A percentile compares a stretch with the other conserved stretches of the same genome.
These are phyloP conservation scores for Pagrus major DNA, from an alignment of 2,113 vertebrate species.

Conservation along the genomic window DNA sequence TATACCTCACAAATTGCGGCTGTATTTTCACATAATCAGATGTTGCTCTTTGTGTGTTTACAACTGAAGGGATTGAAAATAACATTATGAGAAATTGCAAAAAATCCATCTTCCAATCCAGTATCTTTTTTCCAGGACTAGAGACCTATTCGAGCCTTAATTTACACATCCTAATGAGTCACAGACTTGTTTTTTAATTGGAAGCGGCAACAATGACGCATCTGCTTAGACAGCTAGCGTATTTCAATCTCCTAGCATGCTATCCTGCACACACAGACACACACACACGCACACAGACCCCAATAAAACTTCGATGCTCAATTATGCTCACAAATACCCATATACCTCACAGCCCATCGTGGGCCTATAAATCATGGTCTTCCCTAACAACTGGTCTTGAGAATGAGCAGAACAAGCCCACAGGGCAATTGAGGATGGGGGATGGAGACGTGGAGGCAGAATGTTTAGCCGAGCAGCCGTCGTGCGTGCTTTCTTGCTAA, in stretches of 20 bases:
- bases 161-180: constrained; percentile 73
- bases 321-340: constrained; percentile 76
- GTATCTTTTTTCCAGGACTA: constrained; percentile 27
- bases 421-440: constrained; percentile 40
- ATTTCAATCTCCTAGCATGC: constrained; percentile 27
- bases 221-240: constrained; percentile 25
- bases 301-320: constrained; percentile 66
- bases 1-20: not conserved
- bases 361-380: constrained; percentile 78
- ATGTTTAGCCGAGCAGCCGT: constrained; percentile 37
- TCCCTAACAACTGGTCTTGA: constrained; percentile 60
- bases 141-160: constrained; percentile 43
- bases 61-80: not conserved
- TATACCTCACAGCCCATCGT: constrained; percentile 55
- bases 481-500: constrained; percentile 52
- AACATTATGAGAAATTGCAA: not conserved
- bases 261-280: not conserved
- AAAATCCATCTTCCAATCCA: not conserved
- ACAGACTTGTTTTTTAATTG: constrained; percentile 54
- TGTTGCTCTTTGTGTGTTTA: not conserved
- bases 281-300: constrained; percentile 22
- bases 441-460: constrained; percentile 32
- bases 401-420: constrained; percentile 61
- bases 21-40: not conserved
- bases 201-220: constrained; percentile 41